Percentiles rank a stretch among this genome's conserved stretches.
Conservation (phyloP, 2,888 invertebrate species). For the Aphrophora alni region DNA sequence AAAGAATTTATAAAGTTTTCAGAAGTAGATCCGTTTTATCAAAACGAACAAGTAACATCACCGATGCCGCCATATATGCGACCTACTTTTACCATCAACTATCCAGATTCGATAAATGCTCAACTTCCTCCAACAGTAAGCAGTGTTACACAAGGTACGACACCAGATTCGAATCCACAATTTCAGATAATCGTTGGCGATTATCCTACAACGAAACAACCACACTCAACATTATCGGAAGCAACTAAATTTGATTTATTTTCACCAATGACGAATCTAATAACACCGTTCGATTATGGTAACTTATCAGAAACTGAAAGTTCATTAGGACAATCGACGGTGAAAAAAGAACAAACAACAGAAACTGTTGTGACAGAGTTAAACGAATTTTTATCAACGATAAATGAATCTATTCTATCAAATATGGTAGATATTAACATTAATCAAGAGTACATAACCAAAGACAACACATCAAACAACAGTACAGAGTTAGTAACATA, state of each 20-base stretch:
- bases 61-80: slow-evolving; percentile 49
- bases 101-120: slow-evolving; percentile 55
- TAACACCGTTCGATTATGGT: not conserved
- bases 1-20: slow-evolving; percentile 58
- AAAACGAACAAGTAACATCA: slow-evolving; percentile 42
- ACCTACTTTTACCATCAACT: slow-evolving; percentile 55
- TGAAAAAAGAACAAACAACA: not conserved
- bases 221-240: not conserved
- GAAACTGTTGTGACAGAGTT: not conserved
- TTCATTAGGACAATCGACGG: not conserved
- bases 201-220: slow-evolving; percentile 4
- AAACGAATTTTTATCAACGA: not conserved
- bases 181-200: slow-evolving; percentile 33
- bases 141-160: slow-evolving; percentile 45
- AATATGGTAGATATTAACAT: not conserved
- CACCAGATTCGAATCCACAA: not conserved
- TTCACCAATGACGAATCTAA: not conserved
- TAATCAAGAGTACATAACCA: not conserved
- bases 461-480: not conserved
- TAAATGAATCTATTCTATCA: not conserved
- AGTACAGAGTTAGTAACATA: not conserved
- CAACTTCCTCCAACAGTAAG: slow-evolving; percentile 56
- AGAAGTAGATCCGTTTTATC: slow-evolving; percentile 61
- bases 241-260: not conserved
- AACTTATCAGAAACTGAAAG: not conserved